A percentile compares a stretch with the other conserved stretches of the same genome.
These are phyloP conservation scores for Plagiodera versicolora DNA, from an alignment of 2,888 invertebrate genomes.

Conservation along the genomic window DNA sequence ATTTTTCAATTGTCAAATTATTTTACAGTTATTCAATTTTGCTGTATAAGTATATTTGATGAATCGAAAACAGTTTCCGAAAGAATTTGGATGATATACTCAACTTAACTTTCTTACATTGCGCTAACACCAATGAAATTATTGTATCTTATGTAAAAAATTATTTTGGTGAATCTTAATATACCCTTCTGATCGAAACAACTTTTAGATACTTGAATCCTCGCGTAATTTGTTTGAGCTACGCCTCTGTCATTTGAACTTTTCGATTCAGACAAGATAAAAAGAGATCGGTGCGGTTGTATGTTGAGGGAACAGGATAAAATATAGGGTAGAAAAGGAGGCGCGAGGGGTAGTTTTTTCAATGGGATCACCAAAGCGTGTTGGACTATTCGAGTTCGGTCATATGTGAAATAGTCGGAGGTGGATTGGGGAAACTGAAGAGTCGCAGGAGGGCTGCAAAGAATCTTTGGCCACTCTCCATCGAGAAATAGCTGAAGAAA, in stretches of 20 bases:
- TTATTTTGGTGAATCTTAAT: no score
- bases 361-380: constrained; percentile 68
- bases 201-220: constrained; percentile 2
- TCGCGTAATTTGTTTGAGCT: background rate
- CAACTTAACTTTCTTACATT: no score
- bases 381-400: constrained; percentile 66
- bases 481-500: background rate
- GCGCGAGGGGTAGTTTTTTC: constrained; percentile 51
- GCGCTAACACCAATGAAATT: no score
- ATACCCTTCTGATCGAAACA: no score
- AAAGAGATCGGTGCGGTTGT: constrained; percentile 18
- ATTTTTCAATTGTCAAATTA: no score
- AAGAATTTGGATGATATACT: no score
- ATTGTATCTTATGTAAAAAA: no score
- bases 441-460: constrained; percentile 4
- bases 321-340: constrained; percentile 35
- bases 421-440: constrained; percentile 26
- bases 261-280: constrained; percentile 19
- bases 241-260: background rate
- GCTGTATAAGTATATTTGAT: no score
- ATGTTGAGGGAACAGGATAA: constrained; percentile 20
- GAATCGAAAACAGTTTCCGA: no score
- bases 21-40: no score
- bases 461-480: background rate
- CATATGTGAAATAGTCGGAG: constrained; percentile 65